Conservation (phyloP, 2,113 vertebrate genomes). For the Saccopteryx leptura region DNA sequence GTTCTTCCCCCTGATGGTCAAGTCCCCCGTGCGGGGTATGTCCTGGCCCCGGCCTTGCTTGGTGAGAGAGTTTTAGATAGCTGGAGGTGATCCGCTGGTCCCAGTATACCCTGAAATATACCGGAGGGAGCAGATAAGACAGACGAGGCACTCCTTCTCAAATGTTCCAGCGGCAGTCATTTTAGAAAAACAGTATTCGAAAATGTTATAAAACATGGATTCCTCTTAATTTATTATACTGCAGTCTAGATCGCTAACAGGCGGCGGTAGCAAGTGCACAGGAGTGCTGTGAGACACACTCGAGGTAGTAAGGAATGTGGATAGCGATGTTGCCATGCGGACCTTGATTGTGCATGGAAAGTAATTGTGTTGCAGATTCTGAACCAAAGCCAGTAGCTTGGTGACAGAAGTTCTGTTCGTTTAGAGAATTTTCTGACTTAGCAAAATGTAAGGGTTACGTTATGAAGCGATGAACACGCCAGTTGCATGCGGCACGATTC, state of each 20-base stretch:
- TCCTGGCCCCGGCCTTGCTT: neutral
- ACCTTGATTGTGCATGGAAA: neutral
- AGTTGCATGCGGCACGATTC: neutral
- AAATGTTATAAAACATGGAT: neutral
- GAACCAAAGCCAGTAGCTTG: neutral
- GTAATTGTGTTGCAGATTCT: neutral
- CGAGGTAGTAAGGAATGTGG: neutral
- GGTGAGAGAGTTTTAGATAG: neutral
- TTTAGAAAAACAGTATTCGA: slow-evolving; percentile 33
- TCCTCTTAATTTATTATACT: neutral
- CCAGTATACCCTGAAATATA: neutral
- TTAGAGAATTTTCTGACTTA: neutral
- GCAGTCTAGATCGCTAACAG: neutral
- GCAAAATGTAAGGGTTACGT: slow-evolving; percentile 1
- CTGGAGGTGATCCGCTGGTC: neutral
- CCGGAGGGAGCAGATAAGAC: neutral
- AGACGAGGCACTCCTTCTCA: neutral
- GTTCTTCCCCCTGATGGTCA: neutral
- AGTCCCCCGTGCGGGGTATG: neutral
- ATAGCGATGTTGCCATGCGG: neutral
- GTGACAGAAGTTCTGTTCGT: neutral
- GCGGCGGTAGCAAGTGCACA: neutral
- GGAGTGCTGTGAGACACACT: neutral
- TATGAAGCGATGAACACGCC: neutral
- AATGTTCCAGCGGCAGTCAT: neutral